phyloP scores from a whole-genome alignment of 1,140 invertebrate species.

The Wiebesia pumilae region DNA sequence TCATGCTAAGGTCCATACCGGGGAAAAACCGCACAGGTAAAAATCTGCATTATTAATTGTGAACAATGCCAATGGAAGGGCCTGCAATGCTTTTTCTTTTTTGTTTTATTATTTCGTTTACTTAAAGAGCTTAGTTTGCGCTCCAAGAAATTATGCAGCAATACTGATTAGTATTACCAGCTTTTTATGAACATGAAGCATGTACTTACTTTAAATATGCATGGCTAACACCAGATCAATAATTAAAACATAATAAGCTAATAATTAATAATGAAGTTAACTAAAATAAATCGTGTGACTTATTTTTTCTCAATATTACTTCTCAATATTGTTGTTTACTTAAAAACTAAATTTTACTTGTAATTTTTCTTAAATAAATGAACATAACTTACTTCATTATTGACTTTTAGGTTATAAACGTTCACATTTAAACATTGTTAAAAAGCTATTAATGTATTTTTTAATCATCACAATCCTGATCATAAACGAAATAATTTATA shows the following conservation, averaged over 20 bases:
- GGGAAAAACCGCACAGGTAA: constrained; percentile 76
- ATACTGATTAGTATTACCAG: background rate
- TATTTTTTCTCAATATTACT: background rate
- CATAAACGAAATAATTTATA: no score
- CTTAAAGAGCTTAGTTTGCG: background rate
- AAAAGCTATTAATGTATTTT: no score
- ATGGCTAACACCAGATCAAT: background rate
- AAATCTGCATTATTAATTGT: constrained; percentile 15
- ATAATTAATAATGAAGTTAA: background rate
- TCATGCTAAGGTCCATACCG: constrained; percentile 88
- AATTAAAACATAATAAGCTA: background rate
- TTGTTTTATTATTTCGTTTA: background rate
- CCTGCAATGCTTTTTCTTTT: background rate
- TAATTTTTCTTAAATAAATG: no score
- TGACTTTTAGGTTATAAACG: background rate
- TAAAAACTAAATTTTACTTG: no score
- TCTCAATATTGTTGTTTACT: no score
- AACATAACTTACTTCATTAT: background rate
- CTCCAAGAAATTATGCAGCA: background rate
- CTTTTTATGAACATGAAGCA: background rate
- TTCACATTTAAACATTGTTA: background rate
- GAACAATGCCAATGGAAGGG: constrained; percentile 36
- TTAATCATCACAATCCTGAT: no score
- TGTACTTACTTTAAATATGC: background rate
- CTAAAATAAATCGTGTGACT: background rate